Conservation (phyloP, 2,113 vertebrate species). For the Eleginops maclovinus region DNA sequence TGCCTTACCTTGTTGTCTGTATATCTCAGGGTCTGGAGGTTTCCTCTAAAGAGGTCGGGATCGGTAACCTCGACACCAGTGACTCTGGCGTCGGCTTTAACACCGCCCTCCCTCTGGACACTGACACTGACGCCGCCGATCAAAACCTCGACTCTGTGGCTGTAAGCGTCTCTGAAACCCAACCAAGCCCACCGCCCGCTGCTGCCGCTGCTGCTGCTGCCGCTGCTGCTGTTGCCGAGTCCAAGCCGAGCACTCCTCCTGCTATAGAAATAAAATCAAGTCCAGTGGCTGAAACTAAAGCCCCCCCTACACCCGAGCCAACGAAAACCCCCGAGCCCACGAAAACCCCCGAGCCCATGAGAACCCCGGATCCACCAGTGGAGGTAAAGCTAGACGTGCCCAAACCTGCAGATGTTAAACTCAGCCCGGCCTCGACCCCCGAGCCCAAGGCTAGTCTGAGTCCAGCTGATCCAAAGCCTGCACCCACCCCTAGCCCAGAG, state of each 20-base stretch:
- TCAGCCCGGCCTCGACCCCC: constrained; percentile 64
- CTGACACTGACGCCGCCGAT: constrained; percentile 82
- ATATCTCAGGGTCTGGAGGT: constrained; percentile 83
- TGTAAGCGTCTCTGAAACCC: constrained; percentile 70
- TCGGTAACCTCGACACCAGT: constrained; percentile 84
- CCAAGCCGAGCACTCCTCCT: constrained; percentile 64
- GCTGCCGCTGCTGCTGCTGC: no score
- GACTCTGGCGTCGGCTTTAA: constrained; percentile 87
- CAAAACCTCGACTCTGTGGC: constrained; percentile 76
- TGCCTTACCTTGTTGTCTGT: constrained; percentile 30
- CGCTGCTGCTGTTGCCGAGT: constrained; percentile 42
- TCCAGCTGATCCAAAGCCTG: constrained; percentile 62
- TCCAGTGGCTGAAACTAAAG: constrained; percentile 63
- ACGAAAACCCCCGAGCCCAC: constrained; percentile 67
- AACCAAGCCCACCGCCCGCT: constrained; percentile 61
- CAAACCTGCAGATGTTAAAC: constrained; percentile 57
- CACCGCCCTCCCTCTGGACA: constrained; percentile 84
- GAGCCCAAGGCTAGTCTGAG: constrained; percentile 59
- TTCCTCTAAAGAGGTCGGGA: constrained; percentile 82
- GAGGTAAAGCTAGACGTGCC: no score
- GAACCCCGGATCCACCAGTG: constrained; percentile 48
- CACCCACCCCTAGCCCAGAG: constrained; percentile 68
- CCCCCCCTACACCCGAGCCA: constrained; percentile 55
- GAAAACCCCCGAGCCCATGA: constrained; percentile 64
- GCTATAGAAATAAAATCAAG: constrained; percentile 60